phyloP scores from a whole-genome alignment of 2,797 vertebrate species.

The Glossophaga mutica region DNA sequence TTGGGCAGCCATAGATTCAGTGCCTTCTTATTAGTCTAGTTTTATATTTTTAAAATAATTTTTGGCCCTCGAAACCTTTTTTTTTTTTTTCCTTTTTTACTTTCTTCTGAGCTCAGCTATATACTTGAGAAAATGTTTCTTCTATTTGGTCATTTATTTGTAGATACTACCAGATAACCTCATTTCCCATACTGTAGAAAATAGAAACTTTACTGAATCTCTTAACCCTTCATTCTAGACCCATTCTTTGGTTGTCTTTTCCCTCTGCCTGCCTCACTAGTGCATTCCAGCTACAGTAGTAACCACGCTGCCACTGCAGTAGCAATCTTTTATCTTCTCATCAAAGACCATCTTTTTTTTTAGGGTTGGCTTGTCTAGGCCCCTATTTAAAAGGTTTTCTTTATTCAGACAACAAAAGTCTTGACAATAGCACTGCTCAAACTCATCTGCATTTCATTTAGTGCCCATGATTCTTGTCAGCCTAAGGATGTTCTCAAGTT shows the following conservation, averaged over 20 bases:
- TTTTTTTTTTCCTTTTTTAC: background rate
- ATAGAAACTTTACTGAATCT: background rate
- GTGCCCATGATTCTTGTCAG: constrained; percentile 39
- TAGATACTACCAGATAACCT: background rate
- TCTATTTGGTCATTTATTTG: background rate
- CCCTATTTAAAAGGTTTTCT: background rate
- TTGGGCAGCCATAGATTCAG: background rate
- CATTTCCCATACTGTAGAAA: background rate
- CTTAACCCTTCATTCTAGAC: background rate
- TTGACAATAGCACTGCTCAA: background rate
- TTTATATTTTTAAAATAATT: background rate
- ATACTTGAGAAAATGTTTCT: background rate
- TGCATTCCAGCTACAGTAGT: background rate
- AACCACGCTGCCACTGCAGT: background rate
- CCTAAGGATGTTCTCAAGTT: constrained; percentile 55
- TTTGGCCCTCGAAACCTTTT: background rate
- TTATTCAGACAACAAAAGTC: constrained; percentile 12
- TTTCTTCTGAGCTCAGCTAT: background rate
- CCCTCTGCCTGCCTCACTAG: background rate
- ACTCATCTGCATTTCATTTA: constrained; percentile 60
- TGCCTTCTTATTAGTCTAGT: background rate
- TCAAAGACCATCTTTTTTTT: background rate
- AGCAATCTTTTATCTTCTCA: background rate
- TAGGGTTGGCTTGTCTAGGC: background rate
- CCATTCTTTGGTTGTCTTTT: background rate